Conservation (phyloP, 2,113 vertebrate genomes). For the Phainopepla nitens region DNA sequence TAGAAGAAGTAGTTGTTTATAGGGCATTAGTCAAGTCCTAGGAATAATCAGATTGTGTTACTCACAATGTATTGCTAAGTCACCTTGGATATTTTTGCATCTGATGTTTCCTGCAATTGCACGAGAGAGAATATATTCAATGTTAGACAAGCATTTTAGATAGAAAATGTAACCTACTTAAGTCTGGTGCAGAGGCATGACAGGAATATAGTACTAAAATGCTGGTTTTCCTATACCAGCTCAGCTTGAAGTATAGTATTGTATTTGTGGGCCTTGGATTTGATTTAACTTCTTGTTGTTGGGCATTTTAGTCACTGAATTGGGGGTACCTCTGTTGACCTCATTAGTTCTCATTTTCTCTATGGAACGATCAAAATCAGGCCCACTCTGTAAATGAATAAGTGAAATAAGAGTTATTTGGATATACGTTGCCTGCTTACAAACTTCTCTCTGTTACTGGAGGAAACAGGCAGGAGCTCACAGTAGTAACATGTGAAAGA, state of each 20-base stretch:
- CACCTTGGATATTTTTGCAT: conserved; percentile 40
- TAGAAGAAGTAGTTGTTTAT: conserved; percentile 1
- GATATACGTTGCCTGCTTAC: neutral
- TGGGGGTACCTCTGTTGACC: neutral
- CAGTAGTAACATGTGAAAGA: neutral
- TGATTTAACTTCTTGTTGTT: neutral
- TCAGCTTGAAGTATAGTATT: neutral
- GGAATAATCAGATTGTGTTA: conserved; percentile 22
- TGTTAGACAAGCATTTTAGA: conserved; percentile 42
- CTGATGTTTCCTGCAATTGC: conserved; percentile 16
- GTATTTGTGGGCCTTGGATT: neutral
- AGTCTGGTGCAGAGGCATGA: neutral
- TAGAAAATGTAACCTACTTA: conserved; percentile 27
- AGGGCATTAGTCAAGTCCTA: neutral
- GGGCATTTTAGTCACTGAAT: neutral
- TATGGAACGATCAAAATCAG: neutral
- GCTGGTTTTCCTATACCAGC: neutral
- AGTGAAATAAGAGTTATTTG: neutral
- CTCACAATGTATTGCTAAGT: conserved; percentile 10
- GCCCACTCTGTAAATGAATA: neutral
- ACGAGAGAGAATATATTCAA: neutral
- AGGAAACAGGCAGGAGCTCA: neutral
- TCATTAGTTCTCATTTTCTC: neutral
- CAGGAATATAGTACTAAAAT: neutral
- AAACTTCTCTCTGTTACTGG: neutral